phyloP scores from a whole-genome alignment of 1,140 invertebrate species.

The Batillaria attramentaria region DNA sequence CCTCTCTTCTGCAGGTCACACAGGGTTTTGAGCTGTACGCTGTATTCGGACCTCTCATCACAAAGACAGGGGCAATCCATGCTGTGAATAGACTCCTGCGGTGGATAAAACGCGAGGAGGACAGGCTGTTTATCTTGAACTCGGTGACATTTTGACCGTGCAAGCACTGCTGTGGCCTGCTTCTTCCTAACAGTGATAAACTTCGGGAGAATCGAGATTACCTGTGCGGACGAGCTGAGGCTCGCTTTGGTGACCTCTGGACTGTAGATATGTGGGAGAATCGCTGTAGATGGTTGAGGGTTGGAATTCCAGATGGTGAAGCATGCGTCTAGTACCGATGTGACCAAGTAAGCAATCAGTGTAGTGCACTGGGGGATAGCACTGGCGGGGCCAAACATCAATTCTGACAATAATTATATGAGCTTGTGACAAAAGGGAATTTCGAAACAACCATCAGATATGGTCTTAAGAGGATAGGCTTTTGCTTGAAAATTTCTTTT shows the following conservation, averaged over 20 bases:
- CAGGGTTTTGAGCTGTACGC: conserved; percentile 93
- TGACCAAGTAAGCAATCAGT: too few species aligned
- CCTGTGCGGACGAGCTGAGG: neutral
- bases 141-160: conserved; percentile 83
- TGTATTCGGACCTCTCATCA: conserved; percentile 91
- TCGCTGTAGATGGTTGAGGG: neutral
- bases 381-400: too few species aligned
- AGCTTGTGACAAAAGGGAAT: too few species aligned
- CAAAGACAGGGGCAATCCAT: conserved; percentile 87
- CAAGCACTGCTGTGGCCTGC: neutral
- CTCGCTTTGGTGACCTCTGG: neutral
- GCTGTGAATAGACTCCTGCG: conserved; percentile 90
- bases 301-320: neutral
- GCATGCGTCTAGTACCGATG: neutral
- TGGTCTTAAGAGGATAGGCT: too few species aligned
- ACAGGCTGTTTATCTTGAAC: conserved; percentile 92
- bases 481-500: too few species aligned
- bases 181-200: neutral
- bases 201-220: neutral
- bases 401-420: too few species aligned
- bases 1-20: conserved; percentile 79
- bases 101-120: conserved; percentile 96
- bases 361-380: too few species aligned
- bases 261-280: neutral
- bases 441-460: too few species aligned